phyloP scores from a whole-genome alignment of 1,140 invertebrate genomes.

The Limonius californicus region DNA sequence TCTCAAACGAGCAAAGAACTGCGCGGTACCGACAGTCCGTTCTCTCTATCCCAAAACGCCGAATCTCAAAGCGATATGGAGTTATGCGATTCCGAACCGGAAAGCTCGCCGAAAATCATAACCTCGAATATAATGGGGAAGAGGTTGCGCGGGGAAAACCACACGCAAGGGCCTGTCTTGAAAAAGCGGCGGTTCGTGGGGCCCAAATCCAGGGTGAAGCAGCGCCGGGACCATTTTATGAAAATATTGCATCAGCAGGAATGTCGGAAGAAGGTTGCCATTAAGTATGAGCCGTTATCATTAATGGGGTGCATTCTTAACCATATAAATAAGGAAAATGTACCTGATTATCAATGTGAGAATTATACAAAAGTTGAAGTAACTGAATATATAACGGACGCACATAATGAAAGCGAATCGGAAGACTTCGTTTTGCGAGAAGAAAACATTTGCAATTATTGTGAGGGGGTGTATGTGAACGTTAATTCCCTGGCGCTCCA shows the following conservation, averaged over 20 bases:
- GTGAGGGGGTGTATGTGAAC: conserved; percentile 34
- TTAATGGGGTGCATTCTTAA: conserved; percentile 34
- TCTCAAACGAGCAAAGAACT: background rate
- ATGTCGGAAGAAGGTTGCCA: conserved; percentile 14
- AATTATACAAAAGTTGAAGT: conserved; percentile 20
- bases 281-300: conserved; percentile 34
- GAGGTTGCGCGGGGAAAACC: background rate
- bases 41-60: conserved; percentile 3
- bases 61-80: conserved; percentile 27
- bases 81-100: conserved; percentile 22
- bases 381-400: background rate
- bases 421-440: background rate
- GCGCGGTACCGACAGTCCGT: background rate
- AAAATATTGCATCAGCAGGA: conserved; percentile 12
- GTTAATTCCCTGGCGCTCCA: conserved; percentile 37
- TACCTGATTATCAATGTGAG: conserved; percentile 33
- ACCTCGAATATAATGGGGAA: conserved; percentile 17
- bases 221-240: background rate
- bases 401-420: background rate
- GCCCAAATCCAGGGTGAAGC: conserved; percentile 19
- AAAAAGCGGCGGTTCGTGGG: conserved; percentile 21
- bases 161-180: conserved; percentile 15
- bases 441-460: conserved; percentile 34
- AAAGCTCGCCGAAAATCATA: conserved; percentile 19
- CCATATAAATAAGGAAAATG: conserved; percentile 35